Conservation (phyloP, 2,113 vertebrate species). For the Lamprologus ornatipinnis region DNA sequence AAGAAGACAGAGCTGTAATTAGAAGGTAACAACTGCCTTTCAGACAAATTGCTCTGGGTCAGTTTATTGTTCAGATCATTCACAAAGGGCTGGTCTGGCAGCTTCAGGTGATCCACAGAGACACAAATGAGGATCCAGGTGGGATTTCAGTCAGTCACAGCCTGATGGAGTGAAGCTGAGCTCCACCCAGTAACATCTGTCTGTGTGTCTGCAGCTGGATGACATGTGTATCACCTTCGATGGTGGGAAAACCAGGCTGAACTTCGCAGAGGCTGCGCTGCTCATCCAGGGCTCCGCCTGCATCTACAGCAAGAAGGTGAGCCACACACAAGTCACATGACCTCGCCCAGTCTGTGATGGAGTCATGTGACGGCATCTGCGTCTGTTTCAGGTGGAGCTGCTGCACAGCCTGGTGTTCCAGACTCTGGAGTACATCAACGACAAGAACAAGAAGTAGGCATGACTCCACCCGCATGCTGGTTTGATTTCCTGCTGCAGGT, state of each 20-base stretch:
- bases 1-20: not conserved
- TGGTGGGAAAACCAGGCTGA: conserved; percentile 83
- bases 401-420: conserved; percentile 88
- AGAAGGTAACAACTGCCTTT: not conserved
- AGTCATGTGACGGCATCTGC: not conserved
- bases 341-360: not conserved
- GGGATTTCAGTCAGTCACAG: not conserved
- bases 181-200: not conserved
- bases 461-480: not conserved
- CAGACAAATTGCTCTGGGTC: not conserved
- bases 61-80: not conserved
- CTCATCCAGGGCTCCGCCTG: conserved; percentile 89
- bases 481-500: not conserved
- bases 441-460: conserved; percentile 80
- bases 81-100: not conserved
- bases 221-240: conserved; percentile 92
- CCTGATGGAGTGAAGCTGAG: not conserved
- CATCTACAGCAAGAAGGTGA: conserved; percentile 92
- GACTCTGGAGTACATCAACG: conserved; percentile 84
- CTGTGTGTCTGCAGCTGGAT: conserved; percentile 73
- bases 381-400: conserved; percentile 81
- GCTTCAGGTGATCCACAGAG: not conserved
- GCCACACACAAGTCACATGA: not conserved
- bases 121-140: not conserved
- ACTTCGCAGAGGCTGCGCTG: conserved; percentile 87